Percentiles rank a stretch among this genome's conserved stretches.
Evolutionary conservation across 2,797 vertebrate species (phyloP).

Genomic region (Lycodopsis pacificus): DNA sequence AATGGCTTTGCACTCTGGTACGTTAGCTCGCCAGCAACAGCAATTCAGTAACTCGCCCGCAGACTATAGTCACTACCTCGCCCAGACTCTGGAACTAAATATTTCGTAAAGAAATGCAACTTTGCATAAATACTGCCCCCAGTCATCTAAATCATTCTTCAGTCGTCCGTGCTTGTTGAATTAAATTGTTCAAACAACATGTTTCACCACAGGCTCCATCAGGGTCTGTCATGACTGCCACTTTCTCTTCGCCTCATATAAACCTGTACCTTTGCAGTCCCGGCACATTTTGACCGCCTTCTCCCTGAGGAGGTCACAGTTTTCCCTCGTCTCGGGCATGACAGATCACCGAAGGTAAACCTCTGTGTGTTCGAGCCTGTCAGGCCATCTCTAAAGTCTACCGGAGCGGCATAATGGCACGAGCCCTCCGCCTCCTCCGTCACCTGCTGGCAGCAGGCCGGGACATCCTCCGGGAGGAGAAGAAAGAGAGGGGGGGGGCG

Average conservation of each 20-base stretch:
- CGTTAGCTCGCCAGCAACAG: neutral
- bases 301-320: slow-evolving; percentile 48
- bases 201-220: neutral
- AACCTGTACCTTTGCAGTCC: slow-evolving; percentile 16
- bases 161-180: neutral
- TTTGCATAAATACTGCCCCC: neutral
- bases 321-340: slow-evolving; percentile 45
- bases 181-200: neutral
- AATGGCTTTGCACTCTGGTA: neutral
- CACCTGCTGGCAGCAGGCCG: slow-evolving; percentile 26
- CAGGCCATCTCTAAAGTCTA: slow-evolving; percentile 53
- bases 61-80: neutral
- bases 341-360: slow-evolving; percentile 58
- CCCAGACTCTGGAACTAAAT: neutral
- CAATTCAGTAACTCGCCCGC: neutral
- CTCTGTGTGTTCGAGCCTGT: slow-evolving; percentile 41
- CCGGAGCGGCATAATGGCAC: slow-evolving; percentile 39
- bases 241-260: slow-evolving; percentile 11
- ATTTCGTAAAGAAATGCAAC: neutral
- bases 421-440: slow-evolving; percentile 5
- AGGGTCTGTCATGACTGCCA: neutral
- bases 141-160: neutral
- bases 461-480: slow-evolving; percentile 38
- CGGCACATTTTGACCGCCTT: neutral
- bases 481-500: slow-evolving; percentile 25